Conservation (phyloP, 2,113 vertebrate genomes). For the Trinectes maculatus region DNA sequence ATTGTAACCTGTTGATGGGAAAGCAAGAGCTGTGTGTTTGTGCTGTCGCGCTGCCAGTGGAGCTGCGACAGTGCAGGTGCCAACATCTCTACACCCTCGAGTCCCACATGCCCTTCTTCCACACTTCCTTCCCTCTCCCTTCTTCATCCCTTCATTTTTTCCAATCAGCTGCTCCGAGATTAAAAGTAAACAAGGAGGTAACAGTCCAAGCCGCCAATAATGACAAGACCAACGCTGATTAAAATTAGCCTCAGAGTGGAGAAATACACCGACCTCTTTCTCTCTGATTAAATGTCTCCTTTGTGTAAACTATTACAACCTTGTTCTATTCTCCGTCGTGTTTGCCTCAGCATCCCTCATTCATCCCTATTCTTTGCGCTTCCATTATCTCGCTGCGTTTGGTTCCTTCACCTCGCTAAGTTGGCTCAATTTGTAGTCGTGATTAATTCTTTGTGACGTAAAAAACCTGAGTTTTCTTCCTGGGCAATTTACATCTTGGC, state of each 20-base stretch:
- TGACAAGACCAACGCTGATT: slow-evolving; percentile 88
- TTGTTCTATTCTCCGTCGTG: slow-evolving; percentile 42
- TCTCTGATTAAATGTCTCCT: slow-evolving; percentile 75
- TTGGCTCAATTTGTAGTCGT: too few relatives aligned
- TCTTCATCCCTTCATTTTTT: slow-evolving; percentile 56
- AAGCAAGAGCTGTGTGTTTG: slow-evolving; percentile 19
- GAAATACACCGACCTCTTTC: slow-evolving; percentile 59
- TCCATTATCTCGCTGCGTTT: slow-evolving; percentile 9
- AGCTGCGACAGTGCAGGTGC: slow-evolving; percentile 6
- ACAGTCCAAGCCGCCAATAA: slow-evolving; percentile 80
- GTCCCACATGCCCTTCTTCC: slow-evolving; percentile 34
- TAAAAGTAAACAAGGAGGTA: slow-evolving; percentile 88
- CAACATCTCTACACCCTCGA: slow-evolving; percentile 21
- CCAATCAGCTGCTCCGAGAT: slow-evolving; percentile 88
- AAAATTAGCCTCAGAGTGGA: slow-evolving; percentile 86
- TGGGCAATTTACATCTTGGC: too few relatives aligned
- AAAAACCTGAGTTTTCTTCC: too few relatives aligned
- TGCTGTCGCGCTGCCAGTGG: slow-evolving; percentile 5
- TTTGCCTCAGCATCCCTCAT: slow-evolving; percentile 38
- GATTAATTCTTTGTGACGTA: too few relatives aligned
- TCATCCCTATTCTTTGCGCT: not conserved
- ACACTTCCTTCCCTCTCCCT: not conserved
- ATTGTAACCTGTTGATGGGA: slow-evolving; percentile 43
- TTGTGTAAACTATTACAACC: slow-evolving; percentile 69
- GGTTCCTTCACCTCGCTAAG: not conserved